Base-by-base conservation (phyloP, 2,888 invertebrate genomes). In the Tigriopus californicus region DNA sequence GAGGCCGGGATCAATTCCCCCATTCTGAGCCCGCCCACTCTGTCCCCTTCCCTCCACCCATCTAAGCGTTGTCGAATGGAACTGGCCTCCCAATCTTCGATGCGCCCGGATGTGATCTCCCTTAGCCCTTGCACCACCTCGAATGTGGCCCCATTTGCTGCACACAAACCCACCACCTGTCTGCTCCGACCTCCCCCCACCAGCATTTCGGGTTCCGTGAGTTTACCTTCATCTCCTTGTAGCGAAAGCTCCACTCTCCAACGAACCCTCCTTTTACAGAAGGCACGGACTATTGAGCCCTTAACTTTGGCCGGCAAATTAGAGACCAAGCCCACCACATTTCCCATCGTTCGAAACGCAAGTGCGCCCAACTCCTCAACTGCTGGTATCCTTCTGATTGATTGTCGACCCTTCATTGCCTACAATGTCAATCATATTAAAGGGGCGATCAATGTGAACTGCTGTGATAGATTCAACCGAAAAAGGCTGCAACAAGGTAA, bases 361-460 rank as follows among this genome's bases (percentile, higher is more conserved):
- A 57, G 6, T 13, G 13, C 46, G 44, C 46, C 24, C 10, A 51
- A 44, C 24, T 13, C 51, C 10, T 2, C 60, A 66, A 65, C 60
- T 61, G 65, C 56, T 74, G 33, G 33, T 33, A 33, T 74, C 65
- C 71, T 80, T 15, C 68, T 81, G 8, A 69, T 82, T 57, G 82
- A 82, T 68, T 80, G 81, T 68, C 75, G 82, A 51, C 78, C 82
- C 1, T 82, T 82, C 69, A 76, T 82, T 64, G 77, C 79, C 61
- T 82, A 79, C 72, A 82, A 82, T 68, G 74, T 77, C 63, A 77
- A 77, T 67, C 83, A 83, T 70, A 78, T 83, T 63, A 72, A 75
- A 61, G 81, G 80, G 44, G 79, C 80, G 24, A 76, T 80, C 66
- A 83, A 83, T 70, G 77, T 83, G 62, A 81, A 81, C 69, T 82